A percentile compares a stretch with the other conserved stretches of the same genome.
Conservation (phyloP, 1,140 invertebrate genomes). For the Trichogramma pretiosum region DNA sequence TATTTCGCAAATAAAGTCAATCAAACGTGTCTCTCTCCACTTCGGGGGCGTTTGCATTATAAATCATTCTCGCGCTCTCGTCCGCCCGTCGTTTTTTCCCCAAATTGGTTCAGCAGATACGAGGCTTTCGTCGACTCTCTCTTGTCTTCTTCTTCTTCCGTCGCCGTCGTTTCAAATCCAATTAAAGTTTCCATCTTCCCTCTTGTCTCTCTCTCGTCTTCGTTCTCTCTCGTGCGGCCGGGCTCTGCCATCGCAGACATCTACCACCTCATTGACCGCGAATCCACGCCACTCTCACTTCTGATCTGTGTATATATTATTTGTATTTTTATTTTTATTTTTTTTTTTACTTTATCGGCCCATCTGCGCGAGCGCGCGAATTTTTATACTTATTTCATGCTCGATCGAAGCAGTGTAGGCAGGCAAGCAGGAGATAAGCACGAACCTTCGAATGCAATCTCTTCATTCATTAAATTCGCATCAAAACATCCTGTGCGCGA, state of each 20-base stretch:
- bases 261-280: too few relatives aligned
- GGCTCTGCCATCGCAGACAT: too few relatives aligned
- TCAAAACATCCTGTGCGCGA: too few relatives aligned
- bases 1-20: constrained; percentile 10
- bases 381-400: too few relatives aligned
- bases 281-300: too few relatives aligned
- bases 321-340: background rate
- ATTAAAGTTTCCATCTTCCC: constrained; percentile 20
- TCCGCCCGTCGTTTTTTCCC: constrained; percentile 4
- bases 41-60: background rate
- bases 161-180: constrained; percentile 19
- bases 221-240: background rate
- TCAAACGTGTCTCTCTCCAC: background rate
- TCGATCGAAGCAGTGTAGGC: too few relatives aligned
- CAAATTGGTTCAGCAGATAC: constrained; percentile 7
- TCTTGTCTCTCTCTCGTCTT: background rate
- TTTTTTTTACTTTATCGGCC: background rate
- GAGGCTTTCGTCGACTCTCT: constrained; percentile 1
- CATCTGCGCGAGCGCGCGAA: background rate
- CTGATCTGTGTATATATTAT: background rate
- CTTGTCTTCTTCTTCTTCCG: background rate
- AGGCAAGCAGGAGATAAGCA: too few relatives aligned
- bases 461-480: too few relatives aligned
- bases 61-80: constrained; percentile 3
- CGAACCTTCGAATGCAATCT: too few relatives aligned